Conservation (phyloP, 2,888 invertebrate genomes). For the Callimorpha dominula region DNA sequence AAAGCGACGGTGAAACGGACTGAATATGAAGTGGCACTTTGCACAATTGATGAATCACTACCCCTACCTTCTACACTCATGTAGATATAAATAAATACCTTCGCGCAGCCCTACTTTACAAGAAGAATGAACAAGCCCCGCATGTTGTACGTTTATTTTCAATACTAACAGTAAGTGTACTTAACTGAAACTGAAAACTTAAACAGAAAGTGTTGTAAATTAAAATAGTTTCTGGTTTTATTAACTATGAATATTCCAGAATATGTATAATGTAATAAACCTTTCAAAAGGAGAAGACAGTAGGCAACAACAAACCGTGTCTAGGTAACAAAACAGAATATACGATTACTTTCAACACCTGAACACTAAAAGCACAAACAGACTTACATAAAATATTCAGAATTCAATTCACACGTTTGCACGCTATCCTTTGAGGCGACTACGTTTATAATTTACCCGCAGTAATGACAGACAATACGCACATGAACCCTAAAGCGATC, state of each 20-base stretch:
- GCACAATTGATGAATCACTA: constrained; percentile 80
- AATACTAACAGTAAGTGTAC: too few species aligned
- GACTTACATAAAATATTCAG: constrained; percentile 39
- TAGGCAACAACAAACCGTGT: background rate
- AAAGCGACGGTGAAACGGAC: constrained; percentile 73
- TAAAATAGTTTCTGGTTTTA: too few species aligned
- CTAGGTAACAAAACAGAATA: background rate
- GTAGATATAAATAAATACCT: constrained; percentile 14
- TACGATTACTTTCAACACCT: background rate
- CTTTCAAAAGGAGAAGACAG: background rate
- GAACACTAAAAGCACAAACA: constrained; percentile 9
- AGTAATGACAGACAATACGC: constrained; percentile 53
- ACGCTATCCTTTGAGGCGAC: constrained; percentile 49
- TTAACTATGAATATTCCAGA: too few species aligned
- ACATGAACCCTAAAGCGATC: constrained; percentile 54
- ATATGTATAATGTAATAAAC: background rate
- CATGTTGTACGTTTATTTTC: background rate
- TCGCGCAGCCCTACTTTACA: constrained; percentile 34
- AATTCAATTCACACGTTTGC: constrained; percentile 48
- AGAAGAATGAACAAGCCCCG: constrained; percentile 20
- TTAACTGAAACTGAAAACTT: too few species aligned
- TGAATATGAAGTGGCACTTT: constrained; percentile 82
- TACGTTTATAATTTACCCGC: constrained; percentile 51
- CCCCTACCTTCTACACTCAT: constrained; percentile 42
- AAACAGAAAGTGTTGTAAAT: too few species aligned